Base-by-base conservation (phyloP, 1,140 invertebrate species). In the Drosophila saltans region DNA sequence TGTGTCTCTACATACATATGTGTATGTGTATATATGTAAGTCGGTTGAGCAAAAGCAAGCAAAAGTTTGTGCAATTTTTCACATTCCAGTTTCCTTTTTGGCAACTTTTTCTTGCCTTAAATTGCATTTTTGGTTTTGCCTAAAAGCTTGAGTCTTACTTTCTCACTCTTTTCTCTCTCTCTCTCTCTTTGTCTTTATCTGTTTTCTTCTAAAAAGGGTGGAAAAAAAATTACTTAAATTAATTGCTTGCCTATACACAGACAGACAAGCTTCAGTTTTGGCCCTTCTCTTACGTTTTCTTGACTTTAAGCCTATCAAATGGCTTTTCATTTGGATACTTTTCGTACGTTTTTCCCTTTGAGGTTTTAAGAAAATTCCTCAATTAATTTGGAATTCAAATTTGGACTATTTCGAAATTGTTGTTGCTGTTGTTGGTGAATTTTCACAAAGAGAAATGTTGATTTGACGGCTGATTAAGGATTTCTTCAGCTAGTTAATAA, bases 81-180 rank as follows among this genome's bases (percentile, higher is more conserved):
- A 52, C 45, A 52, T 52, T 52, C 21, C 45, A 26, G 16, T 52
- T 52, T 52, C 45, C 45, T 52, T 52, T 52, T 52, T 26, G 26
- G 7, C 9, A 52, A 52, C 45, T 52, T 52, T 52, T 52, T 10
- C 21, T 52, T 52, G 21, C 6, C 36, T 59, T 40, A 39, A 59
- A 59, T 59, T 59, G 57, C 57, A 59, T 59, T 59, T 59, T 59
- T 40, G 39, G 60, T n/a, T 52, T 40, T 45, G 60, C 60, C 60
- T 43, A 62, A 59, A 39, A 59, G 57, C 57, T 30, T 26, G 21
- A 52, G 8, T 26, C 45, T 26, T 52, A 52, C 21, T 10, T 52
- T 8, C 21, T 10, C 8, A 16, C 21, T 7, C 16, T 21, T 21
- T 9, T 9, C 41, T 21, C 5, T 21, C 16, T 8, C 3, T 52